Conservation (phyloP, 2,113 vertebrate genomes). For the Lepus americanus region DNA sequence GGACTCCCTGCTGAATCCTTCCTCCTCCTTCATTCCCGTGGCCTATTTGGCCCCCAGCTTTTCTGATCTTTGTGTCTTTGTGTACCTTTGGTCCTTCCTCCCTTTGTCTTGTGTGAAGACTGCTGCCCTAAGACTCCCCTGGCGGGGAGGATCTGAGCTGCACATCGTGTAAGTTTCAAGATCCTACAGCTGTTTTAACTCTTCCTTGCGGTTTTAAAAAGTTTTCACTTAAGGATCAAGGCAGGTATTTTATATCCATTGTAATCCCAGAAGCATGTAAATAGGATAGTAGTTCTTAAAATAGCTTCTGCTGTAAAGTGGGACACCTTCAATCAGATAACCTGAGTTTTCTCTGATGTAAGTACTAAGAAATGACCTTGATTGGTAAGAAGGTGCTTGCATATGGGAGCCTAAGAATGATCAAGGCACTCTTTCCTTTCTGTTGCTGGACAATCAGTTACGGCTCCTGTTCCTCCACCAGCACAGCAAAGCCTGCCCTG, state of each 20-base stretch:
- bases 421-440: neutral
- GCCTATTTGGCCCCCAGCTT: neutral
- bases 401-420: conserved; percentile 4
- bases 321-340: conserved; percentile 51
- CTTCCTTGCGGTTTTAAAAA: conserved; percentile 44
- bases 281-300: conserved; percentile 72
- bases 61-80: neutral
- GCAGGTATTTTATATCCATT: conserved; percentile 47
- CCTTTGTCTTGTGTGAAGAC: neutral
- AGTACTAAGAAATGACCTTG: conserved; percentile 56
- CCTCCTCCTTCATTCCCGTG: neutral
- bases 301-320: conserved; percentile 65
- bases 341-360: conserved; percentile 51
- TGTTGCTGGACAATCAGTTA: conserved; percentile 37
- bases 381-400: neutral
- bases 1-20: neutral
- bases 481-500: neutral
- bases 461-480: neutral
- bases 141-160: neutral
- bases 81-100: neutral
- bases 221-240: conserved; percentile 65
- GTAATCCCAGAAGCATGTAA: conserved; percentile 46
- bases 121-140: neutral
- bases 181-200: conserved; percentile 46
- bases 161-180: conserved; percentile 35